These are phyloP conservation scores for Molossus alvarezi DNA, from an alignment of 2,797 vertebrate species.

Conservation along the genomic window DNA sequence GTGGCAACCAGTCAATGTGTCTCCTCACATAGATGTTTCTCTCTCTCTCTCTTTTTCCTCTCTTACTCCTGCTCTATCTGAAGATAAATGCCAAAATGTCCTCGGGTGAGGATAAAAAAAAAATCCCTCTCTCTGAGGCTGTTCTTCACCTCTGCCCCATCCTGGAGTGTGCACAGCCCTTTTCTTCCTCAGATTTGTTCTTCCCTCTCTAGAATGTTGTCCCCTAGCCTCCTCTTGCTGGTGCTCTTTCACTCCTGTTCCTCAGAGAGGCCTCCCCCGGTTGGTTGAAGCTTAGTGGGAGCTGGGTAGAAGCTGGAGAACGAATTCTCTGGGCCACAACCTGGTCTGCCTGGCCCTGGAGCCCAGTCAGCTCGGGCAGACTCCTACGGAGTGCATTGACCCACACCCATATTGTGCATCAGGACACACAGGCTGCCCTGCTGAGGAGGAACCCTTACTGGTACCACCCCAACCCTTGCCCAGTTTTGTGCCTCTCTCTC, in stretches of 20 bases:
- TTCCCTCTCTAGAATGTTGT: not conserved
- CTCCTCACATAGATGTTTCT: too few species aligned
- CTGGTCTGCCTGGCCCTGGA: not conserved
- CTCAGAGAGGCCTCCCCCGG: not conserved
- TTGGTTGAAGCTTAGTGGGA: not conserved
- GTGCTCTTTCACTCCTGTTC: not conserved
- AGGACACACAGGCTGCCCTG: not conserved
- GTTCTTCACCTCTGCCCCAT: not conserved
- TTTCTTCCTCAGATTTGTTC: not conserved
- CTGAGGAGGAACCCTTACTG: not conserved
- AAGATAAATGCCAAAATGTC: too few species aligned
- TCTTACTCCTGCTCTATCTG: too few species aligned
- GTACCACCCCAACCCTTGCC: not conserved
- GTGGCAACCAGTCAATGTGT: too few species aligned
- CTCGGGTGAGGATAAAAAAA: too few species aligned
- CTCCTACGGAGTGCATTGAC: too few species aligned
- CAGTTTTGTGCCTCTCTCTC: not conserved
- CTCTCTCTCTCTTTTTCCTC: too few species aligned
- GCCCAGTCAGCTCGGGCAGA: not conserved
- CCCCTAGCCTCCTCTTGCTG: not conserved
- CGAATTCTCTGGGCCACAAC: fast-evolving
- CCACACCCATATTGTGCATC: not conserved
- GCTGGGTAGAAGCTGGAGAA: not conserved
- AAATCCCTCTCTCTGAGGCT: not conserved
- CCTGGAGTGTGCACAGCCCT: not conserved